Percentiles rank a stretch among this genome's conserved stretches.
phyloP scores from a whole-genome alignment of 2,888 invertebrate species.

The Dolichomitus sp. region DNA sequence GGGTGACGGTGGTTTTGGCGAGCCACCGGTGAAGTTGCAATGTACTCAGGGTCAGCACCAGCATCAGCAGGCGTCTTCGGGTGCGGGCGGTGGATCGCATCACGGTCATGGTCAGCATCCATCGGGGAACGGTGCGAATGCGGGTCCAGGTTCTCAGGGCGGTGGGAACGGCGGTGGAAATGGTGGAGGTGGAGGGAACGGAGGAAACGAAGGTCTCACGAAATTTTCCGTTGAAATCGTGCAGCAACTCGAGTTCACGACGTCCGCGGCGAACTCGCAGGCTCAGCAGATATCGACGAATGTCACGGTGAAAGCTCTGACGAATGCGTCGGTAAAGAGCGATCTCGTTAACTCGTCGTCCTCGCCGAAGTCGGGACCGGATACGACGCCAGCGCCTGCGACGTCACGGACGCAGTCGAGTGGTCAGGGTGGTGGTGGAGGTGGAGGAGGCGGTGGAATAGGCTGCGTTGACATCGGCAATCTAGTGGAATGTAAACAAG shows the following conservation, averaged over 20 bases:
- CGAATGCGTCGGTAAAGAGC: conserved; percentile 90
- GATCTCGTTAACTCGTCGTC: conserved; percentile 86
- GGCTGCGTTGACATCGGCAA: conserved; percentile 88
- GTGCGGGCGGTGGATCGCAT: conserved; percentile 78
- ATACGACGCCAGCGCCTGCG: conserved; percentile 82
- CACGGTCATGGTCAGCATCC: conserved; percentile 80
- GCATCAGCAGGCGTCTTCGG: conserved; percentile 82
- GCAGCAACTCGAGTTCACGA: conserved; percentile 96
- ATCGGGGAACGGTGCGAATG: conserved; percentile 78
- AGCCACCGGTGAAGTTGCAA: conserved; percentile 93
- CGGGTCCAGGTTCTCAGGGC: conserved; percentile 70
- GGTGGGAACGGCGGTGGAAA: conserved; percentile 74
- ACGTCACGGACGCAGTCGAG: conserved; percentile 76
- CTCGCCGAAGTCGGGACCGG: conserved; percentile 87
- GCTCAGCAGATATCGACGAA: conserved; percentile 97
- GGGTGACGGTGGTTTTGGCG: conserved; percentile 88
- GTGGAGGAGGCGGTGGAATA: conserved; percentile 73
- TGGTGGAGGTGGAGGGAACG: conserved; percentile 53
- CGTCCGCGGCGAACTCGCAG: conserved; percentile 94
- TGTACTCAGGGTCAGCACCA: conserved; percentile 88
- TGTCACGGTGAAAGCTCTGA: conserved; percentile 95
- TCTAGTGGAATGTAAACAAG: conserved; percentile 94
- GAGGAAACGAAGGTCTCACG: conserved; percentile 85
- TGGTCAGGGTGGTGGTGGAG: conserved; percentile 78
- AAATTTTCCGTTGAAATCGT: conserved; percentile 98